Conservation (phyloP, 2,797 vertebrate genomes). For the Hapalemur alaotrensis region DNA sequence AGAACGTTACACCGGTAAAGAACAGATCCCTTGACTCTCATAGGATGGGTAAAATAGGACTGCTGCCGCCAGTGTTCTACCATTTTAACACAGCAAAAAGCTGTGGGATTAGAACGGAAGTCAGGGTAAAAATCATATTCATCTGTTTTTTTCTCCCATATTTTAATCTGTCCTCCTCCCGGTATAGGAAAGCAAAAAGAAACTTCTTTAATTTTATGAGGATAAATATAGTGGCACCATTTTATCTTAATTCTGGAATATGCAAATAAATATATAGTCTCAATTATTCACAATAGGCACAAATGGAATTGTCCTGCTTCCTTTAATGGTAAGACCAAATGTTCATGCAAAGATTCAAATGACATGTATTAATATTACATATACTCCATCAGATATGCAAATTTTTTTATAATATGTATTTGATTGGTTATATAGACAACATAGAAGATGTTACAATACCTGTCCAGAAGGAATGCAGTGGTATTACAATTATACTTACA, state of each 20-base stretch:
- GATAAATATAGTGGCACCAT: not conserved
- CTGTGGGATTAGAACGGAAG: not conserved
- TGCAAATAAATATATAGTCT: not conserved
- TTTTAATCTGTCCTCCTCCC: not conserved
- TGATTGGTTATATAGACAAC: not conserved
- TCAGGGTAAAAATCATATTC: not conserved
- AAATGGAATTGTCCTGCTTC: not conserved
- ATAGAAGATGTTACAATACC: not conserved
- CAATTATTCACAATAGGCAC: not conserved
- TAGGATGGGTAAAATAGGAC: not conserved
- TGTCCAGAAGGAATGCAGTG: not conserved
- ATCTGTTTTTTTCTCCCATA: not conserved
- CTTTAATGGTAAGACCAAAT: not conserved
- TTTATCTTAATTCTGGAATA: not conserved
- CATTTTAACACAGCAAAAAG: not conserved
- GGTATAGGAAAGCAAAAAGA: not conserved
- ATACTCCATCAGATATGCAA: not conserved
- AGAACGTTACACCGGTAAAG: not conserved
- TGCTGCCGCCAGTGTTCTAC: not conserved
- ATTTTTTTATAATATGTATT: conserved; percentile 9
- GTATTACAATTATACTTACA: not conserved
- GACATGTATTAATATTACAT: not conserved
- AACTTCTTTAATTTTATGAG: not conserved
- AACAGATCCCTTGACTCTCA: not conserved
- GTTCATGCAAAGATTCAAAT: not conserved